Base-by-base conservation (phyloP, 2,888 invertebrate genomes). In the Melieria picta region DNA sequence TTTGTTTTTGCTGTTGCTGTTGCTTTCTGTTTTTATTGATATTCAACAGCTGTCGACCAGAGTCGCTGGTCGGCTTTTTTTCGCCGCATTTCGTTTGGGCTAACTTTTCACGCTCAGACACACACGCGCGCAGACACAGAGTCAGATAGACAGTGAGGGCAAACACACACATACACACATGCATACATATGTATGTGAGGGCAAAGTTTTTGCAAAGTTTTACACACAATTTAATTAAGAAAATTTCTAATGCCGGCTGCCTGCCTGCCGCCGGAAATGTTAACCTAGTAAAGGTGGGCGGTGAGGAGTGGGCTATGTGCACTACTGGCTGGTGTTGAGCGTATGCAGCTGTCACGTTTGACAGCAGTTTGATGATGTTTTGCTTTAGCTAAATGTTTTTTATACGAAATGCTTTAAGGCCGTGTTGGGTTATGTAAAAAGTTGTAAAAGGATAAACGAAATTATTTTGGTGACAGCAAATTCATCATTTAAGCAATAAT, bases 151-250 rank as follows among this genome's bases (percentile, higher is more conserved):
- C 16, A 30, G 30, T 30, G 30, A 30, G 3, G 30, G 30, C 2
- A 30, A 30, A 30, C 30, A 30, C 30, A 30, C 30, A n/a, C 52
- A 52, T 6, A 13, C 50, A 50, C 11, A 50, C 7, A 50, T 2
- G 2, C 50, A 50, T 3, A 10, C 50, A 10, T 10, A 3, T 11
- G 50, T 10, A 11, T 50, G 11, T 50, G 9, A 30, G 30, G 30
- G 56, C 62, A 63, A 69, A 69, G 62, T 62, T 69, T 63, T 69
- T 42, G 46, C 62, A 69, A 69, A 69, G 56, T 69, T 69, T 69
- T 55, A 63, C 69, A 69, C 48, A 69, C 69, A 69, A 69, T 69
- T 69, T 69, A 69, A 69, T 69, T 69, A 69, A 69, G 69, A 55
- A 69, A 47, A 65, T 69, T 69, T 47, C 9, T 16, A 60, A 60